Conservation (phyloP, 2,888 invertebrate species). For the Ypsolopha scabrella region DNA sequence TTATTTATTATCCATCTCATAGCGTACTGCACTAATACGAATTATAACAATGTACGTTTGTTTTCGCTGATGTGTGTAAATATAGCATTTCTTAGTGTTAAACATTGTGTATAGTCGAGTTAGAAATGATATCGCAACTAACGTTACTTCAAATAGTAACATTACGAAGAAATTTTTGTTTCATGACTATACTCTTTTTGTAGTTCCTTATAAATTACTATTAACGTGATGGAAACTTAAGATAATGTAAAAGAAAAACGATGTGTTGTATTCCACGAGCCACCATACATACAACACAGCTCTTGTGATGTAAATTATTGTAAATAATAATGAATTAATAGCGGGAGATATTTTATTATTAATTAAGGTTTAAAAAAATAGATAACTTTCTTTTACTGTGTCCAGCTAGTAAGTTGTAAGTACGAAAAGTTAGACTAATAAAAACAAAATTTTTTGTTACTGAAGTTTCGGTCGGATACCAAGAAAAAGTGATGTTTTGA, state of each 20-base stretch:
- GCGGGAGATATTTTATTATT: constrained; percentile 27
- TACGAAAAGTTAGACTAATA: constrained; percentile 34
- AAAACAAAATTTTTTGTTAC: background rate
- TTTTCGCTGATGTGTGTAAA: constrained; percentile 2
- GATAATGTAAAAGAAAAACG: constrained; percentile 17
- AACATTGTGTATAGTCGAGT: background rate
- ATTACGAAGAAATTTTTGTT: constrained; percentile 6
- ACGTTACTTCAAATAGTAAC: no score
- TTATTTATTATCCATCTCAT: no score
- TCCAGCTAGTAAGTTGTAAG: constrained; percentile 40
- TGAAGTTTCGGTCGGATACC: constrained; percentile 29
- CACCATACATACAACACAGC: constrained; percentile 36
- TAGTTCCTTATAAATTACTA: constrained; percentile 37
- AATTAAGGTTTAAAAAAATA: constrained; percentile 41
- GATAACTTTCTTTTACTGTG: constrained; percentile 21
- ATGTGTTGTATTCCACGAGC: constrained; percentile 21
- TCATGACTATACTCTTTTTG: constrained; percentile 2
- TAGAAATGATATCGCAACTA: no score
- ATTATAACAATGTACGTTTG: constrained; percentile 1
- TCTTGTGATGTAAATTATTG: constrained; percentile 68
- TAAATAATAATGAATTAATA: constrained; percentile 42
- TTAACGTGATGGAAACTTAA: constrained; percentile 15
- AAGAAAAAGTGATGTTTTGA: constrained; percentile 37
- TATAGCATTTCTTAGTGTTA: constrained; percentile 4
- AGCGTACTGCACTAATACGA: background rate